Evolutionary conservation across 2,888 invertebrate genomes (phyloP).

Genomic region (Leptinotarsa peninsularis): DNA sequence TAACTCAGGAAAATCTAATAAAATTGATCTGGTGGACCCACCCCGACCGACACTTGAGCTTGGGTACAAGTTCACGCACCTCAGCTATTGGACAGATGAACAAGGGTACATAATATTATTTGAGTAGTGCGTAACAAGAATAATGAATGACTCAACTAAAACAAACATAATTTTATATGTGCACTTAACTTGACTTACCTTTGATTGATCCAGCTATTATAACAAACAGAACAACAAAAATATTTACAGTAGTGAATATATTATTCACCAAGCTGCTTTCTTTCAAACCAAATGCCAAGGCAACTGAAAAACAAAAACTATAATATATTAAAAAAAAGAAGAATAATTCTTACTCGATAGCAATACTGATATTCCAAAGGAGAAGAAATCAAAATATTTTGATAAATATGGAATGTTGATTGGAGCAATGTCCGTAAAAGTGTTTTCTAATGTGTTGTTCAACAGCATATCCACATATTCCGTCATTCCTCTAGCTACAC

Average conservation of each 20-base stretch:
- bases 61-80: no score
- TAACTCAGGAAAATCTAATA: no score
- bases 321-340: not conserved
- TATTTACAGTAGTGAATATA: constrained; percentile 85
- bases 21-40: no score
- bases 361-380: constrained; percentile 77
- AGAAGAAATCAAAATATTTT: constrained; percentile 81
- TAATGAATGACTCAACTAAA: no score
- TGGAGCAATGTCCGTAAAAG: constrained; percentile 74
- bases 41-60: no score
- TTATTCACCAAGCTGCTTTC: constrained; percentile 90
- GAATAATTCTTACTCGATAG: constrained; percentile 71
- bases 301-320: constrained; percentile 67
- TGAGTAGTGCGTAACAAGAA: no score
- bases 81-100: no score
- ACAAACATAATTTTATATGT: not conserved
- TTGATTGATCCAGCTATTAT: constrained; percentile 82
- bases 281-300: constrained; percentile 85
- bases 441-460: constrained; percentile 74
- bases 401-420: constrained; percentile 76
- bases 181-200: constrained; percentile 65
- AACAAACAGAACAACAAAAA: constrained; percentile 85
- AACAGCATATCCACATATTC: constrained; percentile 80
- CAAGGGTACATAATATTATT: no score
- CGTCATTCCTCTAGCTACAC: constrained; percentile 83